Conservation (phyloP, 2,113 vertebrate genomes). For the Stercorarius parasiticus region DNA sequence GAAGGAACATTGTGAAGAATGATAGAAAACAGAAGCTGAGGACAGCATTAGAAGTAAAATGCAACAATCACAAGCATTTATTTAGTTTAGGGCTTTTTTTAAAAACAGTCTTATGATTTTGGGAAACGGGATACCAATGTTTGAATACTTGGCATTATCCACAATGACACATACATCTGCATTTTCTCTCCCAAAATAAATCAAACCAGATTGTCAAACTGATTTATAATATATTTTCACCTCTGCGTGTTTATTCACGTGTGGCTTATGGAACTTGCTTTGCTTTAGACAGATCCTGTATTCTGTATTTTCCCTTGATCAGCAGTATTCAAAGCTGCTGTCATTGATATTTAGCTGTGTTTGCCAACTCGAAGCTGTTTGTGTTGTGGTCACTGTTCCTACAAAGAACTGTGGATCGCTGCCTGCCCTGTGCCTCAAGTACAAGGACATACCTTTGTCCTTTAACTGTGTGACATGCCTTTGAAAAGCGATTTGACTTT, state of each 20-base stretch:
- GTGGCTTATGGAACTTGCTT: not conserved
- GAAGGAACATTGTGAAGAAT: not conserved
- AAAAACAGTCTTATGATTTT: not conserved
- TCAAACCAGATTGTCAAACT: not conserved
- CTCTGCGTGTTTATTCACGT: not conserved
- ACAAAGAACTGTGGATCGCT: conserved; percentile 13
- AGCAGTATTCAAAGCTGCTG: not conserved
- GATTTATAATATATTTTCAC: not conserved
- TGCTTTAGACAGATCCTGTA: not conserved
- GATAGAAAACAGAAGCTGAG: not conserved
- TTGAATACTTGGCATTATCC: not conserved
- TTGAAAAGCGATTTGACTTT: conserved; percentile 38
- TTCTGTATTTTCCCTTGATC: not conserved
- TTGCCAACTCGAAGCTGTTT: not conserved
- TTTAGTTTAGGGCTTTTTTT: not conserved
- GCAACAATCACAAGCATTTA: not conserved
- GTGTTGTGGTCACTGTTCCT: not conserved
- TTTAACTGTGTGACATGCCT: conserved; percentile 21
- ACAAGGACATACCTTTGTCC: conserved; percentile 1
- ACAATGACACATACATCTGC: not conserved
- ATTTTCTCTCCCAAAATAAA: not conserved
- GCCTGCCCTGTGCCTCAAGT: not conserved
- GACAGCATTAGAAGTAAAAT: not conserved
- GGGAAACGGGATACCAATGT: not conserved
- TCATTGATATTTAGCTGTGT: conserved; percentile 14